Conservation (phyloP, 2,797 vertebrate species). For the Pempheris klunzingeri region DNA sequence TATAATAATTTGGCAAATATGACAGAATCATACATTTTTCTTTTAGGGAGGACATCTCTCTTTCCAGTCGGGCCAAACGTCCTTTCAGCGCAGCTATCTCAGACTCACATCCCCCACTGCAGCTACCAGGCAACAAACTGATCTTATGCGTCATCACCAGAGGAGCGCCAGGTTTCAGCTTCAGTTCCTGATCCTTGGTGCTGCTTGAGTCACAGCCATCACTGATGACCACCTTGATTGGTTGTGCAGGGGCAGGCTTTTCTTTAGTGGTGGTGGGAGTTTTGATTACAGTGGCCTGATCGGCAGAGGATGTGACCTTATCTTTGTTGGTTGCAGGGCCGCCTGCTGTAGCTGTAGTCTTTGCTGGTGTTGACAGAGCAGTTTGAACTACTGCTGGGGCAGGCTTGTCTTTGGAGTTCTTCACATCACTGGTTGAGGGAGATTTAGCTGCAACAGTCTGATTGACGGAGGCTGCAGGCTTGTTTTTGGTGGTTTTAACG, state of each 20-base stretch:
- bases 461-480: slow-evolving; percentile 49
- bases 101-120: slow-evolving; percentile 78
- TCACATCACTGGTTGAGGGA: slow-evolving; percentile 36
- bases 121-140: slow-evolving; percentile 84
- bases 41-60: slow-evolving; percentile 83
- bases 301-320: slow-evolving; percentile 43
- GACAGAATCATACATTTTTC: slow-evolving; percentile 77
- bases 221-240: slow-evolving; percentile 81
- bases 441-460: slow-evolving; percentile 58
- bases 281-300: slow-evolving; percentile 47
- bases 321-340: slow-evolving; percentile 31
- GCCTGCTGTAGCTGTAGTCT: slow-evolving; percentile 16
- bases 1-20: slow-evolving; percentile 3
- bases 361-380: slow-evolving; percentile 38
- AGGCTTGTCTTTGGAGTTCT: slow-evolving; percentile 58
- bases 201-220: slow-evolving; percentile 71
- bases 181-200: slow-evolving; percentile 77
- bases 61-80: slow-evolving; percentile 84
- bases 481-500: slow-evolving; percentile 67
- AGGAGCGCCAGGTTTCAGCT: slow-evolving; percentile 81
- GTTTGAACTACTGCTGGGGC: slow-evolving; percentile 37
- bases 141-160: slow-evolving; percentile 92
- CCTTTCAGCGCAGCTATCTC: slow-evolving; percentile 84
- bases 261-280: slow-evolving; percentile 51
- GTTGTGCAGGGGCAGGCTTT: slow-evolving; percentile 54